Percentiles rank a stretch among this genome's conserved stretches.
Conservation (phyloP, 2,797 vertebrate genomes). For the Adelosebastes latens region DNA sequence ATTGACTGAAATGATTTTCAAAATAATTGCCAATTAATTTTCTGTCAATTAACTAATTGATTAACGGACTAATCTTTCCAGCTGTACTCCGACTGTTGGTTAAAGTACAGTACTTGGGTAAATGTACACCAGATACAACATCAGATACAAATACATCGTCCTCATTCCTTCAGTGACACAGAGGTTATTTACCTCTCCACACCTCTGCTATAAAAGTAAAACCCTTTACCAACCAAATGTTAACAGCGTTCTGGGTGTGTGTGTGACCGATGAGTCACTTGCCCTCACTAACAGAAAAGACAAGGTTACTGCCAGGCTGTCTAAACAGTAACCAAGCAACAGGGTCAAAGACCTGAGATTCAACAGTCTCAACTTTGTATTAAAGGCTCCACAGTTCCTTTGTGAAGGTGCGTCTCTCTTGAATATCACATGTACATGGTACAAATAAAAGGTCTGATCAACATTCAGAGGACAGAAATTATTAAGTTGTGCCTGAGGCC, state of each 20-base stretch:
- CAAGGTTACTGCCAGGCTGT: constrained; percentile 51
- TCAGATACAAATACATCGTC: background rate
- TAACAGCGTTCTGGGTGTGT: background rate
- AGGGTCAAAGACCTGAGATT: constrained; percentile 79
- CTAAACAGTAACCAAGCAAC: constrained; percentile 82
- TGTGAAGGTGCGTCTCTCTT: background rate
- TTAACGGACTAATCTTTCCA: no score
- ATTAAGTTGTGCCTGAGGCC: background rate
- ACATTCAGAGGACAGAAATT: background rate
- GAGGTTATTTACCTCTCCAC: constrained; percentile 34
- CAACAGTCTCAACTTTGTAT: constrained; percentile 38
- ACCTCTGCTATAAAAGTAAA: constrained; percentile 35
- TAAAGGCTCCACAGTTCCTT: constrained; percentile 1
- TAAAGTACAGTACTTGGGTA: no score
- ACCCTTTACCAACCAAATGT: constrained; percentile 1
- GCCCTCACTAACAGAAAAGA: constrained; percentile 30
- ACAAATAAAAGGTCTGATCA: background rate
- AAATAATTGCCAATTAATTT: no score
- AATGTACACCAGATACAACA: no score
- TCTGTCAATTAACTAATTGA: no score
- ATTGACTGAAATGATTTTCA: no score
- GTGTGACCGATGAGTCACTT: constrained; percentile 69
- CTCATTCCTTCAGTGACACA: background rate
- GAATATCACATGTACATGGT: background rate
- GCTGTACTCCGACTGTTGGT: no score